Percentiles rank a stretch among this genome's conserved stretches.
Conservation (phyloP, 2,113 vertebrate species). For the Scopus umbretta region DNA sequence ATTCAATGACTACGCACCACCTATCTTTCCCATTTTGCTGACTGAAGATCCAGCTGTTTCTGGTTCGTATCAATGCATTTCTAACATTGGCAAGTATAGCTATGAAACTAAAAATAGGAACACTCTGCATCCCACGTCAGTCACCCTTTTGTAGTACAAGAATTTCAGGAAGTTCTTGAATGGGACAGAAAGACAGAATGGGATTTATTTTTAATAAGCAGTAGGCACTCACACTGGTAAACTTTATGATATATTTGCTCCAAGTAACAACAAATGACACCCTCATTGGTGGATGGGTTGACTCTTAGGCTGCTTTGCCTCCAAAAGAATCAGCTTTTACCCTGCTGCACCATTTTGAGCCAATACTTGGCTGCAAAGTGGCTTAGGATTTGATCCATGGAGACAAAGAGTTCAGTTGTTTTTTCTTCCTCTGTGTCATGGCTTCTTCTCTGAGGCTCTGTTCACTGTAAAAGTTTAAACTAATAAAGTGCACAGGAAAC, state of each 20-base stretch:
- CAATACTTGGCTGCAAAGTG: neutral
- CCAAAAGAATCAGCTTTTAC: neutral
- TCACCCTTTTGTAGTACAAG: neutral
- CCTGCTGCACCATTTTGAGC: neutral
- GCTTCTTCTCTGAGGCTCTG: neutral
- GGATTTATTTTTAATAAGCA: neutral
- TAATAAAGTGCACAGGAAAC: neutral
- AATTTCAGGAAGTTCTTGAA: neutral
- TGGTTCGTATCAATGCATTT: neutral
- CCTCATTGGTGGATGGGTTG: neutral
- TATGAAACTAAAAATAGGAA: conserved; percentile 13
- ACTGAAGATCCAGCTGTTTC: conserved; percentile 24
- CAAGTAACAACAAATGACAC: neutral
- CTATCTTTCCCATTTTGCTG: conserved; percentile 29
- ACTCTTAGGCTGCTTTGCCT: neutral
- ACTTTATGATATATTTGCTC: neutral
- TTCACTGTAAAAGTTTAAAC: neutral
- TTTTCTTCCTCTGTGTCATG: neutral
- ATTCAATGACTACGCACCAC: conserved; percentile 4
- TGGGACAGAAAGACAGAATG: neutral
- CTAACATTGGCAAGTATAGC: conserved; percentile 8
- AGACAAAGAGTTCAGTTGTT: neutral
- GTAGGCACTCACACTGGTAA: neutral
- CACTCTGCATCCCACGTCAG: neutral
- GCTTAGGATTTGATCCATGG: neutral